phyloP scores from a whole-genome alignment of 2,797 vertebrate genomes.

The Nothura maculosa region DNA sequence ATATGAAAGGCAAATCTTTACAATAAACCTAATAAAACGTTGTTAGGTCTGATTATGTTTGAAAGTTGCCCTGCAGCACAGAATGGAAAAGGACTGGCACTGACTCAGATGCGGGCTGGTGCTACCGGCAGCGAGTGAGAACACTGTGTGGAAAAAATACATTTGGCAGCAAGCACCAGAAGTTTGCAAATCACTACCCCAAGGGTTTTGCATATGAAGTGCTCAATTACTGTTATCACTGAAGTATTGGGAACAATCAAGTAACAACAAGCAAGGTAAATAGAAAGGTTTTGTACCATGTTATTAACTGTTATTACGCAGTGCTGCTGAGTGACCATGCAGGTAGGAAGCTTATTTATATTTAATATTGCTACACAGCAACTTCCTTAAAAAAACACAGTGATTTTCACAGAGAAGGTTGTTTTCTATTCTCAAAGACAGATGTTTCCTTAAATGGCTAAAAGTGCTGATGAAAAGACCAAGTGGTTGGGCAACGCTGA shows the following conservation, averaged over 20 bases:
- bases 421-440: not conserved
- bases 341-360: not conserved
- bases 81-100: not conserved
- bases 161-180: constrained; percentile 34
- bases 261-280: constrained; percentile 47
- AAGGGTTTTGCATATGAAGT: constrained; percentile 56
- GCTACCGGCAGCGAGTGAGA: constrained; percentile 1
- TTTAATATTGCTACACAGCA: not conserved
- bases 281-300: not conserved
- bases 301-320: not conserved
- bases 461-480: not conserved
- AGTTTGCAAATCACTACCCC: constrained; percentile 55
- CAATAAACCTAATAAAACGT: not conserved
- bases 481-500: constrained; percentile 7
- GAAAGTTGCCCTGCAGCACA: constrained; percentile 25
- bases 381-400: not conserved
- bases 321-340: not conserved
- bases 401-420: not conserved
- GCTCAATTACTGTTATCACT: constrained; percentile 53
- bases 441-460: not conserved
- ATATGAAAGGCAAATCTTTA: not conserved
- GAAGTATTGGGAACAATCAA: constrained; percentile 54
- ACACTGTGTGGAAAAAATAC: constrained; percentile 3
- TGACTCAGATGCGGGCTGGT: not conserved
- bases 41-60: not conserved